Base-by-base conservation (phyloP, 1,140 invertebrate species). In the Drosophila trapezifrons region DNA sequence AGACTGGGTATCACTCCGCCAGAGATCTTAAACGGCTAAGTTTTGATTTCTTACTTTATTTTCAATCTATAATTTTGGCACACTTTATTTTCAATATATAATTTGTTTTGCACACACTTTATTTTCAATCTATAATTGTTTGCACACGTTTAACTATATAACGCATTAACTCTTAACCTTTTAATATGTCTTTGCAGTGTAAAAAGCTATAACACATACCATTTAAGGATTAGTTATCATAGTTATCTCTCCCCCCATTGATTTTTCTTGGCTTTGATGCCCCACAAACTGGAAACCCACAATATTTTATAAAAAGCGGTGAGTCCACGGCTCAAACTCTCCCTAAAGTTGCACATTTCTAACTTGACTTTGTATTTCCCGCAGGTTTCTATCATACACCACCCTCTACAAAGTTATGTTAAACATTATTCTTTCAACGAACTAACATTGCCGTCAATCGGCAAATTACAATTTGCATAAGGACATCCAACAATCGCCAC, bases 271-370 rank as follows among this genome's bases (percentile, higher is more conserved):
- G 83, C 83, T 65, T 77, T 56, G 43, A 67, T 82, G 83, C 76
- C 78, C 51, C 51, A 42, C 70, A 59, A 55, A 46, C 52, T 73
- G 79, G 83, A 87, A 77, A 60, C 71, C 83, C 79, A 63, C n/a
- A 66, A 86, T 83, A 86, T 86, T 86, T 86, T 76, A 87, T 77
- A 79, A 73, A 87, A 87, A 86, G 75, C 84, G 83, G 83, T 86
- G 54, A 83, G 79, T 69, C 12, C 17, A 4, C 18, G 12, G 17
- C 18, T 13, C 4, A 35, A 25, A 17, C 2, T 17, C 3, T 12
- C 4, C 0, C 0, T 20, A 3, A 13, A 17, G 9, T 17, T 9
- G 0, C 22, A 29, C 2, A 4, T 17, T n/a, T 12, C 27, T 75
- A 76, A 76, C 47, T 8, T 10, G n/a, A 10, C 3, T 25, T 29